Evolutionary conservation across 2,888 invertebrate genomes (phyloP), one percentile per base, ranked within the genome.

Genomic region (Saturnia japonica): DNA sequence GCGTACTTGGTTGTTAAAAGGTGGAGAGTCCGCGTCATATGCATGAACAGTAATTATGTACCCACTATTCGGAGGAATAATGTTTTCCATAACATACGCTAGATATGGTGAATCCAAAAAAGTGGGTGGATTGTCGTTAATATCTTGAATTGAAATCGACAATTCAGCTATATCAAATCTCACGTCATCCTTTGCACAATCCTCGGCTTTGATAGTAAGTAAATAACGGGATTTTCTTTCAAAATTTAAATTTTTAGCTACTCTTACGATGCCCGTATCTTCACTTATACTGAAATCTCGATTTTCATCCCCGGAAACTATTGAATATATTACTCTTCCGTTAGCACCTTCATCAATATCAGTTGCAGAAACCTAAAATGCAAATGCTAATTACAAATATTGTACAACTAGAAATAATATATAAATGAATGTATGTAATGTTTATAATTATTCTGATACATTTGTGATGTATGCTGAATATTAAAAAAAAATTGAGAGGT

Each of bases 71-170:
- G 97, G 96, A 71, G 97, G 97, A 75, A 97, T 95, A 81, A 97
- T 96, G 88, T 98, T 98, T 93, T 99, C 99, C 96, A 98, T 97
- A 72, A 99, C 98, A 87, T 97, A 97, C 7, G 98, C 98, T 84
- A 98, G 94, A 91, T 98, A 99, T 0, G 99, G 99, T n/a, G 98
- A 98, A 91, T 99, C 97, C 78, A 98, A 93, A 91, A 99, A 99
- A 66, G 97, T 96, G 66, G 99, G 99, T 45, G 97, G 96, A 85
- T 98, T 98, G 93, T 99, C 99, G 91, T 99, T 99, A 84, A 98
- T 97, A 90, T 99, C 98, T 77, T 97, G 96, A 70, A 99, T 96
- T 72, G 96, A 95, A 82, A 99, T 97, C 74, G 96, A 96, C 79
- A 98, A 95, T 88, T 97, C 96, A 78, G 96, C 97, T 72, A 96